Percentiles rank a stretch among this genome's conserved stretches.
These are phyloP conservation scores for Ochotona princeps DNA, from an alignment of 2,113 vertebrate species.

Conservation along the genomic window DNA sequence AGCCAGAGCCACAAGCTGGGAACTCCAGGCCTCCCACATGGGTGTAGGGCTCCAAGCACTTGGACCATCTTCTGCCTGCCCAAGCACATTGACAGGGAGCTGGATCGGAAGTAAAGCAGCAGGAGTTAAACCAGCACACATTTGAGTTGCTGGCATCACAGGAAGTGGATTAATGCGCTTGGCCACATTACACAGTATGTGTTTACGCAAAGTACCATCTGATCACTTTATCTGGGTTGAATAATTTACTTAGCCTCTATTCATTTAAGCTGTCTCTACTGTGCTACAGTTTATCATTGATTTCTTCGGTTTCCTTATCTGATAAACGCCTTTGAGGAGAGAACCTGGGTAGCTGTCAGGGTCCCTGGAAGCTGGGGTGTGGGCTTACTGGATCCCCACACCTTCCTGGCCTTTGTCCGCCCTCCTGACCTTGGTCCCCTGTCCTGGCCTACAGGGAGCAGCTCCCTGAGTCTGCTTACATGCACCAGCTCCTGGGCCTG, in stretches of 20 bases:
- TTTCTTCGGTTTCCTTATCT: conserved; percentile 35
- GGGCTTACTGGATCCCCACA: not conserved
- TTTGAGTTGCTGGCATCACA: no score
- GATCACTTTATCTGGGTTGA: not conserved
- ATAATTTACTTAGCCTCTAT: not conserved
- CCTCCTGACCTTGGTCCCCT: conserved; percentile 14
- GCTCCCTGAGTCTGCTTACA: conserved; percentile 93
- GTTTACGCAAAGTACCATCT: not conserved
- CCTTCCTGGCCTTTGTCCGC: conserved; percentile 10
- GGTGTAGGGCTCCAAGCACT: no score
- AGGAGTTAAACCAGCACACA: no score
- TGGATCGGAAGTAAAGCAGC: no score
- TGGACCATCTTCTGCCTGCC: no score
- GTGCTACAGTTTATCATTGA: not conserved
- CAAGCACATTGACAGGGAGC: no score
- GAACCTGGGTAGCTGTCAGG: not conserved
- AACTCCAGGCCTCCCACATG: no score
- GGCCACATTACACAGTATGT: not conserved
- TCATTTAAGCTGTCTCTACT: not conserved
- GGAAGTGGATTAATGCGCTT: no score
- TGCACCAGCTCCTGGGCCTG: conserved; percentile 95
- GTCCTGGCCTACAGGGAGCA: conserved; percentile 87
- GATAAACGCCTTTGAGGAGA: not conserved
- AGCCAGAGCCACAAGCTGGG: no score
- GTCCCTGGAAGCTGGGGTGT: not conserved